These are phyloP conservation scores for Xenopus borealis DNA, from an alignment of 2,113 vertebrate genomes.

Conservation along the genomic window DNA sequence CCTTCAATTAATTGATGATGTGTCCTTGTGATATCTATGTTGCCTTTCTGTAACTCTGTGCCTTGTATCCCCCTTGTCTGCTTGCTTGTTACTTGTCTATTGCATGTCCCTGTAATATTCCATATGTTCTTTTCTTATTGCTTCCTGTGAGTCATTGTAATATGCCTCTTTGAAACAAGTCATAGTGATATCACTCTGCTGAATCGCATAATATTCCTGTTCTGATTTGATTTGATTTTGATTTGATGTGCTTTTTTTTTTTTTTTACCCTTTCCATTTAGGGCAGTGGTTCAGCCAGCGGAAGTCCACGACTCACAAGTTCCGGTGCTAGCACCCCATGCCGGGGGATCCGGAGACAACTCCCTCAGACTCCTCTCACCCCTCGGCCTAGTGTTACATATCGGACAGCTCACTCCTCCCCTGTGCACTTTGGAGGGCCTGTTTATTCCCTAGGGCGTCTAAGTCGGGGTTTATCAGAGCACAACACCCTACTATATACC, in stretches of 20 bases:
- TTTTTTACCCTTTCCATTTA: conserved; percentile 79
- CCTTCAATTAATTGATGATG: too few relatives aligned
- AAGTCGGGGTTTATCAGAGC: conserved; percentile 86
- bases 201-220: too few relatives aligned
- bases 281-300: conserved; percentile 89
- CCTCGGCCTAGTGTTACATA: conserved; percentile 88
- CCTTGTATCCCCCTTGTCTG: too few relatives aligned
- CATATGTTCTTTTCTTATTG: too few relatives aligned
- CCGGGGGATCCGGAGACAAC: conserved; percentile 85
- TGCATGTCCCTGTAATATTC: too few relatives aligned
- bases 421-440: conserved; percentile 75
- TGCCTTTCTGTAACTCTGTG: too few relatives aligned
- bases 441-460: conserved; percentile 77
- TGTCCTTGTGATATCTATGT: too few relatives aligned
- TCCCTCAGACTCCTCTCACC: conserved; percentile 88
- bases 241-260: conserved; percentile 74
- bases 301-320: conserved; percentile 79
- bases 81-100: too few relatives aligned
- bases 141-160: too few relatives aligned
- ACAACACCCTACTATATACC: conserved; percentile 76
- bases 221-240: conserved; percentile 67
- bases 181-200: too few relatives aligned
- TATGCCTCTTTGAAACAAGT: too few relatives aligned
- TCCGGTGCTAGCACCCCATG: conserved; percentile 86
- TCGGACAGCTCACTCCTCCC: conserved; percentile 92